phyloP scores from a whole-genome alignment of 2,113 vertebrate genomes.

The Psittacus erithacus region DNA sequence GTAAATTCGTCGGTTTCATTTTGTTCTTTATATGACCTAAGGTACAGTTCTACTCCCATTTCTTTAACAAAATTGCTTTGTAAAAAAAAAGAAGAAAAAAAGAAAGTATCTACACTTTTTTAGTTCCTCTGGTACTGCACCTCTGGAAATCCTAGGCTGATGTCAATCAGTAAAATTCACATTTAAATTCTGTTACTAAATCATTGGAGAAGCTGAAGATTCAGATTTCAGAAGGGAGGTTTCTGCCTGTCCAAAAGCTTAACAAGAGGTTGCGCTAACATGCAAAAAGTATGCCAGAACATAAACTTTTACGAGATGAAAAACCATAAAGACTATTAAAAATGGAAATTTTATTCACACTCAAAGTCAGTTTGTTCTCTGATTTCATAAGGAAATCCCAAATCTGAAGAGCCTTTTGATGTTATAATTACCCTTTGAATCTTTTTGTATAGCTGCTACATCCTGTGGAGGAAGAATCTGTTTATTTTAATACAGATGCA shows the following conservation, averaged over 20 bases:
- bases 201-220: neutral
- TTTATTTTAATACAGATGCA: neutral
- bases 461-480: neutral
- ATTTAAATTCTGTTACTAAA: neutral
- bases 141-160: neutral
- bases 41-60: neutral
- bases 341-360: neutral
- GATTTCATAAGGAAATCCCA: neutral
- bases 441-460: neutral
- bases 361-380: neutral
- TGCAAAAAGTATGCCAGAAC: neutral
- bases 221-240: neutral
- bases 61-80: neutral
- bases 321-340: neutral
- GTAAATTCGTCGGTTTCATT: neutral
- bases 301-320: neutral
- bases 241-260: neutral
- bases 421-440: neutral
- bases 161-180: neutral
- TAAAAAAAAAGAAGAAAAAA: neutral
- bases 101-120: neutral
- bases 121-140: neutral
- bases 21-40: neutral
- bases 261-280: neutral
- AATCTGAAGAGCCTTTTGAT: constrained; percentile 2